Base-by-base conservation (phyloP, 2,888 invertebrate species). In the Cheilosia pagana region DNA sequence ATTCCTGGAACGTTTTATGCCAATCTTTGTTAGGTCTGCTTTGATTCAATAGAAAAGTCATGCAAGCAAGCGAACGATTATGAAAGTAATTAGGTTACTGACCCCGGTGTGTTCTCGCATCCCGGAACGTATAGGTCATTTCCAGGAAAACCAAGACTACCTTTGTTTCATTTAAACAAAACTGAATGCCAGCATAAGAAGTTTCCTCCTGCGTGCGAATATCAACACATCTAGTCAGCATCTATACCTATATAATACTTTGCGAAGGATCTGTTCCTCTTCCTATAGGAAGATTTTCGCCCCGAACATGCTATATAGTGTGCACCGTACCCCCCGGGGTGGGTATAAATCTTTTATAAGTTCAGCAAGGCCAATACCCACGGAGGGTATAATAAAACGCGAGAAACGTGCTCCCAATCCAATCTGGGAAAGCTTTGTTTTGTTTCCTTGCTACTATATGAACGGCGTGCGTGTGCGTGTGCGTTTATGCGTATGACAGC, bases 371-470 rank as follows among this genome's bases (percentile, higher is more conserved):
- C 50, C 50, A 67, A 67, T 43, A 59, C 52, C 50, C 23, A 59
- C 41, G 59, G 41, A 21, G 59, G 43, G 31, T 21, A 48, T 59
- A 57, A 52, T 75, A 67, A 75, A 67, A 57, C 65, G 57, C 75
- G 75, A 59, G 50, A 75, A 65, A 67, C 65, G 65, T 75, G 59
- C 67, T 67, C 75, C 59, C 75, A 67, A 75, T 67, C 67, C 75
- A 75, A 75, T 75, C 75, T 59, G 57, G 63, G 57, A 41, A 25
- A 31, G 65, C 50, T 67, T 75, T n/a, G n/a, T n/a, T n/a, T 67
- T 59, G 50, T 59, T 65, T 45, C 39, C 39, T 23, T 50, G n/a
- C 39, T 39, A 45, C n/a, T 28, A 25, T 25, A 2, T 35, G 53
- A 67, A 43, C 35, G 57, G 12, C 3, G 12, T 12, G n/a, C n/a